A percentile compares a stretch with the other conserved stretches of the same genome.
phyloP scores from a whole-genome alignment of 2,113 vertebrate species.

The Sinocyclocheilus anophthalmus region DNA sequence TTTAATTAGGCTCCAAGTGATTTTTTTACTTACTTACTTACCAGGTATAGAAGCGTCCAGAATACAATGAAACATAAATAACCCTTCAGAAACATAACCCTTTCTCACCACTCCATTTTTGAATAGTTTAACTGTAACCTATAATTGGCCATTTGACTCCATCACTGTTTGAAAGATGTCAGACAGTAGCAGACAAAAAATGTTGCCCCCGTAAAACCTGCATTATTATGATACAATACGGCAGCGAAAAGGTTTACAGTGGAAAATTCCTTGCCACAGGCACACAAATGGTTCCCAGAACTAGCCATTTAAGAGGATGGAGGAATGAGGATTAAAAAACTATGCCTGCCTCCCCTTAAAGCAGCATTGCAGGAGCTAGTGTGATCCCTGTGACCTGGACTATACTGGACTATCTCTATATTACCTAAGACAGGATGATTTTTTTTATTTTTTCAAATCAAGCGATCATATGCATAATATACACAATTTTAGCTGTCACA shows the following conservation, averaged over 20 bases:
- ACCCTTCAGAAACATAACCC: neutral
- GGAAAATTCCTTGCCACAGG: slow-evolving; percentile 37
- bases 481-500: neutral
- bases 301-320: slow-evolving; percentile 31
- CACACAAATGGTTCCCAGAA: slow-evolving; percentile 38
- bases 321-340: slow-evolving; percentile 42
- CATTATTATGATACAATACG: slow-evolving; percentile 36
- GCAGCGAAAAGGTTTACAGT: slow-evolving; percentile 48
- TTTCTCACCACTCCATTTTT: neutral
- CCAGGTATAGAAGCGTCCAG: neutral
- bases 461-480: neutral
- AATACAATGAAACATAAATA: neutral
- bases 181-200: neutral
- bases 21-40: no score
- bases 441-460: neutral
- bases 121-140: slow-evolving; percentile 20
- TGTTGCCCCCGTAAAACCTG: slow-evolving; percentile 5
- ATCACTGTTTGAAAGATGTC: slow-evolving; percentile 35
- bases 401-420: neutral
- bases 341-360: slow-evolving; percentile 2
- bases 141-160: slow-evolving; percentile 38
- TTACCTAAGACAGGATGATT: neutral
- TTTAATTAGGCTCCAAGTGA: no score
- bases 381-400: neutral
- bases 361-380: slow-evolving; percentile 10